Percentiles rank a stretch among this genome's conserved stretches.
Conservation (phyloP, 2,797 vertebrate genomes). For the Microtus californicus region DNA sequence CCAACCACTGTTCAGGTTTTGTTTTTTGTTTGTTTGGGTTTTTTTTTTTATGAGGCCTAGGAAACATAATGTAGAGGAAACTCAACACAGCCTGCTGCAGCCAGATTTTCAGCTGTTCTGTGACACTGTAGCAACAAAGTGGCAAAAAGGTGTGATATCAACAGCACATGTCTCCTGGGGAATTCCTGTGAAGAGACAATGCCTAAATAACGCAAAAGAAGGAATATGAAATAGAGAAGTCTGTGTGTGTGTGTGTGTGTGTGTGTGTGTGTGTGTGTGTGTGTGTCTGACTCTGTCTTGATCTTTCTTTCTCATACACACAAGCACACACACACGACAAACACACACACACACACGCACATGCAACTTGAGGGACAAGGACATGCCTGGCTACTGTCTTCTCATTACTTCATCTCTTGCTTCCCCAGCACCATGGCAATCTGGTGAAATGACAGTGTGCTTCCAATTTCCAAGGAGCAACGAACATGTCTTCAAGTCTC, state of each 20-base stretch:
- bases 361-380: neutral
- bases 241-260: neutral
- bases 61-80: conserved; percentile 44
- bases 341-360: neutral
- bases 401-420: neutral
- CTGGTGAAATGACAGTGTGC: neutral
- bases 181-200: conserved; percentile 32
- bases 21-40: neutral
- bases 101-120: conserved; percentile 64
- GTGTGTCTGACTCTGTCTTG: neutral
- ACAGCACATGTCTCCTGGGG: conserved; percentile 55
- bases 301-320: neutral
- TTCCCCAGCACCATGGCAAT: neutral
- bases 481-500: conserved; percentile 6
- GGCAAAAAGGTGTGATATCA: conserved; percentile 59
- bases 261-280: neutral
- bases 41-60: neutral
- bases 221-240: conserved; percentile 27
- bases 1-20: conserved; percentile 7
- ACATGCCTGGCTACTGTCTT: neutral
- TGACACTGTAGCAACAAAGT: conserved; percentile 59
- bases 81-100: neutral
- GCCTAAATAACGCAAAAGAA: conserved; percentile 53
- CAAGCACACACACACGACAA: neutral
- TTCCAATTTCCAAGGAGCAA: conserved; percentile 28